Conservation (phyloP, 2,113 vertebrate species). For the Neofelis nebulosa region DNA sequence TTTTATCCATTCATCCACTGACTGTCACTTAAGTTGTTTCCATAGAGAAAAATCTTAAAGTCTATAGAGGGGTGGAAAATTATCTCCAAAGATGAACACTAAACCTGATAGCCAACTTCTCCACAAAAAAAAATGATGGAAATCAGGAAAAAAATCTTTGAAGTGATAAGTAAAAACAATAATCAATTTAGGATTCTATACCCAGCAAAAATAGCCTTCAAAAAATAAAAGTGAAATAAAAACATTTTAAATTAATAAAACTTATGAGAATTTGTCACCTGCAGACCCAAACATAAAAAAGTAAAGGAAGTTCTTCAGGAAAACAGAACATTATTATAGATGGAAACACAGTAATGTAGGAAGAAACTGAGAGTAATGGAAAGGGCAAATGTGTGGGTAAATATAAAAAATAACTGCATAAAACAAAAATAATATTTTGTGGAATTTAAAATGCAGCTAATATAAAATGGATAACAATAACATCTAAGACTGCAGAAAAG, state of each 20-base stretch:
- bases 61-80: neutral
- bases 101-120: neutral
- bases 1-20: neutral
- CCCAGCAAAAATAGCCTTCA: neutral
- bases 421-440: neutral
- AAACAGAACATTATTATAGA: neutral
- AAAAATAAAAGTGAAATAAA: constrained; percentile 19
- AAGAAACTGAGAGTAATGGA: neutral
- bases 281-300: neutral
- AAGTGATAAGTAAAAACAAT: neutral
- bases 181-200: constrained; percentile 7
- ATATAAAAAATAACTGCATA: neutral
- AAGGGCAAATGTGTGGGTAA: neutral
- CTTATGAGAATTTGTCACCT: neutral
- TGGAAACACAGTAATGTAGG: neutral
- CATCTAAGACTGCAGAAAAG: neutral
- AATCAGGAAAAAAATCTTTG: neutral
- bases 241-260: constrained; percentile 30
- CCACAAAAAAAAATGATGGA: neutral
- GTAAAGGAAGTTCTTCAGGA: neutral
- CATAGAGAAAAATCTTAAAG: constrained; percentile 4
- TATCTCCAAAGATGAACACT: neutral
- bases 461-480: neutral
- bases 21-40: neutral
- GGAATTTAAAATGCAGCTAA: neutral